Conservation (phyloP, 1,140 invertebrate species). For the Colletes gigas region DNA sequence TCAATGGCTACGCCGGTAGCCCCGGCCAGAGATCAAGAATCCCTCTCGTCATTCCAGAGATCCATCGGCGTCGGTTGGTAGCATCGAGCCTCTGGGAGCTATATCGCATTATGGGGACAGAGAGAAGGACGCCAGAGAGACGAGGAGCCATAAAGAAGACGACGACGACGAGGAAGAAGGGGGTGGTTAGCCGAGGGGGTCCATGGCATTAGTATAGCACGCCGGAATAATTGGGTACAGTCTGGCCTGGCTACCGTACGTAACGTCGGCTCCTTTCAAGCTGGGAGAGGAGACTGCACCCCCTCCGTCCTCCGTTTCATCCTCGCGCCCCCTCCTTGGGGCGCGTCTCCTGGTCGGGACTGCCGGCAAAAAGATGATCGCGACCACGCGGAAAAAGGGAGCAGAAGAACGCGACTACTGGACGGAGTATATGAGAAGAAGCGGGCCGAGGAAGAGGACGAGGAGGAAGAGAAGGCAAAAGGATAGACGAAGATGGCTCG, state of each 20-base stretch:
- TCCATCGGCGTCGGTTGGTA: slow-evolving; percentile 40
- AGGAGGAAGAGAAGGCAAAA: slow-evolving; percentile 1
- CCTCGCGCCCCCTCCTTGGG: slow-evolving; percentile 25
- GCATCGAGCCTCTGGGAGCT: slow-evolving; percentile 16
- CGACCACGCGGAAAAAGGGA: slow-evolving; percentile 55
- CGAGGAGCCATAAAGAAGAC: slow-evolving; percentile 23
- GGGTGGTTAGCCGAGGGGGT: slow-evolving; percentile 62
- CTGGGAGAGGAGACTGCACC: slow-evolving; percentile 40
- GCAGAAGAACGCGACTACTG: slow-evolving; percentile 62
- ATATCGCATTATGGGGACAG: slow-evolving; percentile 58
- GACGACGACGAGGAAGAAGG: slow-evolving; percentile 32
- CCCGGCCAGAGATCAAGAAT: slow-evolving; percentile 44
- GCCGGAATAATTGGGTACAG: slow-evolving; percentile 79
- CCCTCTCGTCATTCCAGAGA: slow-evolving; percentile 40
- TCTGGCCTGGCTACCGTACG: slow-evolving; percentile 76
- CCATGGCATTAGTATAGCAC: slow-evolving; percentile 77
- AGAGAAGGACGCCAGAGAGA: background rate
- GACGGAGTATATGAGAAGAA: slow-evolving; percentile 51
- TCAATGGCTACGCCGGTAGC: slow-evolving; percentile 41
- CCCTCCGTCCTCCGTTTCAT: slow-evolving; percentile 52
- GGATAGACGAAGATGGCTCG: slow-evolving; percentile 2
- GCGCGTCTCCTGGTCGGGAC: slow-evolving; percentile 51
- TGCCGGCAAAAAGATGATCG: slow-evolving; percentile 62
- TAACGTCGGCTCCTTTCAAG: slow-evolving; percentile 75
- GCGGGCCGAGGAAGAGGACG: background rate